Evolutionary conservation across 2,888 invertebrate genomes (phyloP), one percentile per base, ranked within the genome.

Genomic region (Frankliniella intonsa): DNA sequence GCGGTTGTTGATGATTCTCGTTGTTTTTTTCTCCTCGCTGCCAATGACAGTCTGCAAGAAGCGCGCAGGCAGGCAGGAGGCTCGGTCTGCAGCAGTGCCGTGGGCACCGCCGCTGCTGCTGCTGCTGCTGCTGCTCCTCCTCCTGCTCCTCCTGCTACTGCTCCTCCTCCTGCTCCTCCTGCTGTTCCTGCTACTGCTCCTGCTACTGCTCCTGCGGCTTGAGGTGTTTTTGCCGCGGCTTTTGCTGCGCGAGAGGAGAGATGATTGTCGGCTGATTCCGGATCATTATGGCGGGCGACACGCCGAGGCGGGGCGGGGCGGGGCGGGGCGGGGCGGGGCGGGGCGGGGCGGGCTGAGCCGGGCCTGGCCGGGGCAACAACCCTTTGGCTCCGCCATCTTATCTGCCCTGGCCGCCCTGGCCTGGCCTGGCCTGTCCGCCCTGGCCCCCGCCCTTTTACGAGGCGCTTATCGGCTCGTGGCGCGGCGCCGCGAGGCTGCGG

Each of bases 321-420:
- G 5, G 38, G 3, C 38, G 38, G 38, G 38, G 3, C 5, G 38
- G 5, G 38, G 17, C 55, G 55, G 55, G 38, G 3, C 5, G 38
- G 5, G 38, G 3, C 38, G 38, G 38, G 38, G 3, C 5, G 38
- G 5, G 38, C 38, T 5, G 38, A 5, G 38, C 38, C 38, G 38
- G 3, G 38, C 38, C 38, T 2, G 38, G 38, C 38, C 38, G 38
- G 38, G 38, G 38, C 38, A 19, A 55, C 55, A 55, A 19, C 17
- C 55, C 55, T 14, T 19, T 55, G 65, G 82, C 51, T 55, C 49
- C n/a, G 76, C 65, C 80, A 69, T 79, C 76, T 82, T 80, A 82
- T 55, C 17, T 19, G 55, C 55, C 12, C 19, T 14, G 55, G 55
- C 55, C 17, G 25, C 55, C 27, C 76, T n/a, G 79, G 50, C 82